Evolutionary conservation across 2,797 vertebrate genomes (phyloP).

Genomic region (Lemur catta): DNA sequence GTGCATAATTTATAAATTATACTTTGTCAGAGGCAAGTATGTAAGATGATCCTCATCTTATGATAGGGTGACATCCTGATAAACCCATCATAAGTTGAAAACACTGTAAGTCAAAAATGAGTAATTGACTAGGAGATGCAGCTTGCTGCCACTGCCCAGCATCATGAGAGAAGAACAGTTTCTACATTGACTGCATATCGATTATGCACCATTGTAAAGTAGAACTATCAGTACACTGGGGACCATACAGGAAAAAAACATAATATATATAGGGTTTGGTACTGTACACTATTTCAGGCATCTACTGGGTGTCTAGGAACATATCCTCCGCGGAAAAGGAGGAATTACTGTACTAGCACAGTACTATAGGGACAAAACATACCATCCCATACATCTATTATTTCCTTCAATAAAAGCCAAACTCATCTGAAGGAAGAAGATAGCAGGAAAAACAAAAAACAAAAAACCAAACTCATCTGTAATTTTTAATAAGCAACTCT

Average conservation of each 20-base stretch:
- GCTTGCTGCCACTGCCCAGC: background rate
- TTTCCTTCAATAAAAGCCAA: background rate
- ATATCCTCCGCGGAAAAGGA: background rate
- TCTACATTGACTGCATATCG: background rate
- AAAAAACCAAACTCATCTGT: background rate
- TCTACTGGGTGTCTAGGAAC: background rate
- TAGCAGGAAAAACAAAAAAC: background rate
- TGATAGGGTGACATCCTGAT: background rate
- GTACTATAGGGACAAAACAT: background rate
- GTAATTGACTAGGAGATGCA: background rate
- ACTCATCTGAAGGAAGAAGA: background rate
- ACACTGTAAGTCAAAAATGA: background rate
- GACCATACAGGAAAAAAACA: background rate
- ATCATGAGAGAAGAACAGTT: background rate
- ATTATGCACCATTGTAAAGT: background rate
- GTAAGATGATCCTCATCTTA: background rate
- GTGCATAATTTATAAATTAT: background rate
- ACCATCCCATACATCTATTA: background rate
- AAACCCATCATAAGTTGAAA: background rate
- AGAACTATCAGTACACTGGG: background rate
- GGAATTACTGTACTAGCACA: background rate
- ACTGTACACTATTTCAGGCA: background rate
- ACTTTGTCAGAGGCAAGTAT: background rate
- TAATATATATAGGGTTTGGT: background rate
- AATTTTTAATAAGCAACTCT: background rate